Evolutionary conservation across 2,888 invertebrate species (phyloP).

Genomic region (Eudasyphora cyanicolor): DNA sequence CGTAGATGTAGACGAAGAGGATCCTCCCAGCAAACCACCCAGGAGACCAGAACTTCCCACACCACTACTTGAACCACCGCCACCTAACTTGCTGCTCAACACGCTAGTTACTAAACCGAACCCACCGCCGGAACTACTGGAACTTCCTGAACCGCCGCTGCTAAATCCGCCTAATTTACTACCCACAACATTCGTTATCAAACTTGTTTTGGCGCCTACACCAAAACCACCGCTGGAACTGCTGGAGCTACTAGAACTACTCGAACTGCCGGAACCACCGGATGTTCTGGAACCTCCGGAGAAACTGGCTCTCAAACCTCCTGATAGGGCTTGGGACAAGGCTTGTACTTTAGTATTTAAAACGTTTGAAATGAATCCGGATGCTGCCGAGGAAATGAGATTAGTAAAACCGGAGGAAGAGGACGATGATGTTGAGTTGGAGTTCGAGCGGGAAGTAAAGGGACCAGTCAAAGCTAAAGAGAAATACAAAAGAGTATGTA

Average conservation of each 20-base stretch:
- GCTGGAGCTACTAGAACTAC: neutral
- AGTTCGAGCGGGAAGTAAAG: neutral
- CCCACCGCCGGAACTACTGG: neutral
- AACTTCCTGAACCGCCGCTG: too few relatives aligned
- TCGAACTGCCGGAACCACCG: neutral
- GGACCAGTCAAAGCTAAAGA: too few relatives aligned
- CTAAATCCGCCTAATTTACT: neutral
- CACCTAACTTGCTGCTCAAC: neutral
- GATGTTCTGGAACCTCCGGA: too few relatives aligned
- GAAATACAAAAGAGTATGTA: too few relatives aligned
- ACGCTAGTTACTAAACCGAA: neutral
- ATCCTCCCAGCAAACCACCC: constrained; percentile 43
- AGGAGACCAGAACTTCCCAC: neutral
- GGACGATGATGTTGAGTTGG: neutral
- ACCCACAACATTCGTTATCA: neutral
- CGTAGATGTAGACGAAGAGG: neutral
- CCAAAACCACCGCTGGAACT: neutral
- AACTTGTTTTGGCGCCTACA: neutral
- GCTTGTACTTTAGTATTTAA: constrained; percentile 44
- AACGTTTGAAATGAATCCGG: constrained; percentile 13
- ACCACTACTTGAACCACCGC: neutral
- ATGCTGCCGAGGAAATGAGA: neutral
- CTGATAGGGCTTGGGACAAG: neutral
- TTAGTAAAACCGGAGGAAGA: neutral
- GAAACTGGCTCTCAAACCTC: neutral